A percentile compares a stretch with the other conserved stretches of the same genome.
These are phyloP conservation scores for Pelusios castaneus DNA, from an alignment of 2,113 vertebrate species.

Conservation along the genomic window DNA sequence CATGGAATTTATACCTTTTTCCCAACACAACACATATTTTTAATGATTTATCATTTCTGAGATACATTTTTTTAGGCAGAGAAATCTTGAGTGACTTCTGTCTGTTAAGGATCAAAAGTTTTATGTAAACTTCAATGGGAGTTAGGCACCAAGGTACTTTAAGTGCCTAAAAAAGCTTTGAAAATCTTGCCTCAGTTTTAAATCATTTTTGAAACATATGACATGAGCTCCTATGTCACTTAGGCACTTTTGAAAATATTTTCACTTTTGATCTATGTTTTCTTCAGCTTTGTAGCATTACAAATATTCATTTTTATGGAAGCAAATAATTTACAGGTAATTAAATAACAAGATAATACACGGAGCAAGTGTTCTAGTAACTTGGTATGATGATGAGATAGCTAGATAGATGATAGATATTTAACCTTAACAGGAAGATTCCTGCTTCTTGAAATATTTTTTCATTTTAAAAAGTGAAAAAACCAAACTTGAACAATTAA, in stretches of 20 bases:
- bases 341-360: too few species aligned
- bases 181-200: neutral
- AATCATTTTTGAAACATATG: neutral
- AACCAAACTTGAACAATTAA: too few species aligned
- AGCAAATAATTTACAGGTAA: too few species aligned
- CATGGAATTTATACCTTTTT: neutral
- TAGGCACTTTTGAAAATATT: neutral
- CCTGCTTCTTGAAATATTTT: too few species aligned
- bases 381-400: too few species aligned
- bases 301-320: too few species aligned
- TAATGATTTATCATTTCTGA: fast-evolving
- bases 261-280: too few species aligned
- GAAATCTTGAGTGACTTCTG: neutral
- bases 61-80: neutral
- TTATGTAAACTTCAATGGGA: neutral
- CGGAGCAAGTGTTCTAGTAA: too few species aligned
- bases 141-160: neutral
- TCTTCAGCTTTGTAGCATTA: too few species aligned
- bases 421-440: too few species aligned
- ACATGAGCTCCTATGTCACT: neutral
- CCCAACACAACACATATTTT: neutral
- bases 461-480: too few species aligned
- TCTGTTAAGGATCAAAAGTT: neutral
- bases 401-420: too few species aligned
- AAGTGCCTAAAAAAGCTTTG: neutral